A percentile compares a stretch with the other conserved stretches of the same genome.
Evolutionary conservation across 2,113 vertebrate genomes (phyloP).

Genomic region (Podocnemis expansa): DNA sequence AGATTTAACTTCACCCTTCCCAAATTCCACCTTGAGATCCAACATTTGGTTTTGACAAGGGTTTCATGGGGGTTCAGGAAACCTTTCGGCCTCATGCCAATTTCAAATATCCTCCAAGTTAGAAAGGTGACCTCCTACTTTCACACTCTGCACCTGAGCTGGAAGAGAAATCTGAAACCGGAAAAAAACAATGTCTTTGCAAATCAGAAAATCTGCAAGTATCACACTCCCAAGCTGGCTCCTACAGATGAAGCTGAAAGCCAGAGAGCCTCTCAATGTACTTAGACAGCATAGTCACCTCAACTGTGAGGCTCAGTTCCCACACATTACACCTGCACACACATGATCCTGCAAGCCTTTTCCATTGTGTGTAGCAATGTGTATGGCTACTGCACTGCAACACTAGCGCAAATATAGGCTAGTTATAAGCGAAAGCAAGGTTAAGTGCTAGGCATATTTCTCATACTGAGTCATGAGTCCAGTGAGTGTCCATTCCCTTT

Average conservation of each 20-base stretch:
- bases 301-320: not conserved
- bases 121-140: slow-evolving; percentile 24
- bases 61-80: slow-evolving; percentile 37
- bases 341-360: not conserved
- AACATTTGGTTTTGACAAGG: slow-evolving; percentile 57
- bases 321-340: not conserved
- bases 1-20: slow-evolving; percentile 54
- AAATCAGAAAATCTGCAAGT: not conserved
- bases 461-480: not conserved
- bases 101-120: slow-evolving; percentile 35
- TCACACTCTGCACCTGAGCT: not conserved
- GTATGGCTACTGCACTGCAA: not conserved
- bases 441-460: not conserved
- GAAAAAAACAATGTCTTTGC: not conserved
- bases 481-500: not conserved
- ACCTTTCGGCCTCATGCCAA: slow-evolving; percentile 30
- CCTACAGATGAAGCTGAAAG: not conserved
- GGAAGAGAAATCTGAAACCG: not conserved
- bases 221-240: not conserved
- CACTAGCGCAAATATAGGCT: not conserved
- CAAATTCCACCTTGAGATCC: slow-evolving; percentile 50
- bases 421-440: not conserved
- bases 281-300: not conserved
- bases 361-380: not conserved
- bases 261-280: not conserved